Evolutionary conservation across 2,797 vertebrate species (phyloP).

Genomic region (Erethizon dorsatum): DNA sequence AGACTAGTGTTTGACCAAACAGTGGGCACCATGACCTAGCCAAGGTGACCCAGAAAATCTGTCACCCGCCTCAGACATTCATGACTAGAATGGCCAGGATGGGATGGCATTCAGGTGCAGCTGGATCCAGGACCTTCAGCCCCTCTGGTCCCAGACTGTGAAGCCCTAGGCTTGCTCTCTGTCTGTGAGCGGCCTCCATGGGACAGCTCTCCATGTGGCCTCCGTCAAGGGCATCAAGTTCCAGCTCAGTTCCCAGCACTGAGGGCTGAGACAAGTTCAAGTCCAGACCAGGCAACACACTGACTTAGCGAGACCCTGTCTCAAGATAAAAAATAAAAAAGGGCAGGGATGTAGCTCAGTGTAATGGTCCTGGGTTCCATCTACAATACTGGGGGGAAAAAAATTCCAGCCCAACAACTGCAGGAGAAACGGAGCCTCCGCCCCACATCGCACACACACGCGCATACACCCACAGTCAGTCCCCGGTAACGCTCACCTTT

Average conservation of each 20-base stretch:
- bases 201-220: too few species aligned
- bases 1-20: background rate
- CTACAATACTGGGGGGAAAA: background rate
- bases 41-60: background rate
- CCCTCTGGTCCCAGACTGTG: background rate
- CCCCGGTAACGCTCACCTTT: fast-evolving
- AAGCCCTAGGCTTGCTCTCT: background rate
- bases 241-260: background rate
- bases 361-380: background rate
- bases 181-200: fast-evolving
- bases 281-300: background rate
- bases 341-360: background rate
- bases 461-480: too few species aligned
- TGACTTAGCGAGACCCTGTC: background rate
- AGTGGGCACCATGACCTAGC: background rate
- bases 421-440: background rate
- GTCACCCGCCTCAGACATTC: fast-evolving
- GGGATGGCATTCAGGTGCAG: background rate
- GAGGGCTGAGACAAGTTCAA: background rate
- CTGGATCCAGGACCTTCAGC: background rate
- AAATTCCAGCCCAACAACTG: background rate
- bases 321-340: background rate
- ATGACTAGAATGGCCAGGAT: fast-evolving
- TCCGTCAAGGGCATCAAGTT: background rate
- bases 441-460: background rate